A percentile compares a stretch with the other conserved stretches of the same genome.
Conservation (phyloP, 2,113 vertebrate species). For the Hippocampus abdominalis region DNA sequence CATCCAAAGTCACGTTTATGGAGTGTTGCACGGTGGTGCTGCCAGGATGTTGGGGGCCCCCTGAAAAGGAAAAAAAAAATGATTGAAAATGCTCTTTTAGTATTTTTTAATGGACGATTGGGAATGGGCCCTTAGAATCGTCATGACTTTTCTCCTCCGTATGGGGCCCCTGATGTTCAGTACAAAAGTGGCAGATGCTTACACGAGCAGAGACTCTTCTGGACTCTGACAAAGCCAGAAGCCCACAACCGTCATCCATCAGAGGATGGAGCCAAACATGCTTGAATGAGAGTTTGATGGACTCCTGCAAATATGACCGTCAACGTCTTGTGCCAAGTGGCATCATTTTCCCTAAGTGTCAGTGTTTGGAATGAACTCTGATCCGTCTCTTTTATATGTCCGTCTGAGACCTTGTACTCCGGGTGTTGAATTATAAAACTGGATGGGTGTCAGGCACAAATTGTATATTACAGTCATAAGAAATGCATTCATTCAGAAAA, state of each 20-base stretch:
- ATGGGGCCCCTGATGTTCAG: constrained; percentile 17
- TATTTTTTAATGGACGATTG: neutral
- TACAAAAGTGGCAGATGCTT: constrained; percentile 35
- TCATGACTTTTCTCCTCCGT: neutral
- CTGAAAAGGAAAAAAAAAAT: neutral
- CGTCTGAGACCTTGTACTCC: constrained; percentile 28
- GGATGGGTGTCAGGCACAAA: constrained; percentile 7
- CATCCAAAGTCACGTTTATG: constrained; percentile 26
- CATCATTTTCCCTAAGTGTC: constrained; percentile 28
- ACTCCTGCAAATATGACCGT: constrained; percentile 42
- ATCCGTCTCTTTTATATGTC: constrained; percentile 35
- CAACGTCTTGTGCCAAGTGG: constrained; percentile 22
- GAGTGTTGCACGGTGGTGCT: neutral
- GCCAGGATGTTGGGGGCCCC: neutral
- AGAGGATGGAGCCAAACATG: constrained; percentile 16
- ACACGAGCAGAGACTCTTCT: constrained; percentile 8
- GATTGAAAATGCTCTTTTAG: neutral
- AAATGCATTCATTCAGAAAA: constrained; percentile 1
- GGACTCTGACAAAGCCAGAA: constrained; percentile 17
- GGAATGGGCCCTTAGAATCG: neutral
- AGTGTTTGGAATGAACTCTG: constrained; percentile 43
- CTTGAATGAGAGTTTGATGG: constrained; percentile 29
- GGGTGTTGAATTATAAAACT: constrained; percentile 20
- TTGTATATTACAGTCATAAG: neutral
- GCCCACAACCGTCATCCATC: neutral